A percentile compares a stretch with the other conserved stretches of the same genome.
Conservation (phyloP, 2,797 vertebrate genomes). For the Sandelia bainsii region DNA sequence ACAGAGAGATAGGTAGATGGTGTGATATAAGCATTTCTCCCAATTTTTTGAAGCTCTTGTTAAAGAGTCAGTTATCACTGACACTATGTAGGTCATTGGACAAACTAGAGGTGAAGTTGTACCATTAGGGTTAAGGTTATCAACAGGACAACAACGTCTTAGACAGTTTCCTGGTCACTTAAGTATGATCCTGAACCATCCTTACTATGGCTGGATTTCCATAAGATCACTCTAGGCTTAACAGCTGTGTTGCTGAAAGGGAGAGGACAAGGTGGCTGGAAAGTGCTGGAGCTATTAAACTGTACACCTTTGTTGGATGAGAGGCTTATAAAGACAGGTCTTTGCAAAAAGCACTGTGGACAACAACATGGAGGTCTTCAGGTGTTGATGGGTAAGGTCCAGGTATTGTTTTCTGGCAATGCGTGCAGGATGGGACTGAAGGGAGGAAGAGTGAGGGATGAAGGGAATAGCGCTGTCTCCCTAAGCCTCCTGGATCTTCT, state of each 20-base stretch:
- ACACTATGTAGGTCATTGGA: conserved; percentile 22
- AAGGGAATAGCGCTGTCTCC: conserved; percentile 72
- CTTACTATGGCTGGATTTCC: conserved; percentile 61
- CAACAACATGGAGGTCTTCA: neutral
- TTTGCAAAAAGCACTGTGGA: neutral
- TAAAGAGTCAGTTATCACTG: neutral
- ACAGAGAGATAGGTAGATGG: conserved; percentile 12
- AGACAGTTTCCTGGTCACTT: conserved; percentile 42
- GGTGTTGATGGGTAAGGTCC: conserved; percentile 16
- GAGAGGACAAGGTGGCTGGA: conserved; percentile 32
- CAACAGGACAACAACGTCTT: conserved; percentile 21
- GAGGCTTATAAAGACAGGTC: conserved; percentile 13
- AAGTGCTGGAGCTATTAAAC: neutral
- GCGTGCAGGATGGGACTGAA: conserved; percentile 34
- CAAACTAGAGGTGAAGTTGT: conserved; percentile 24
- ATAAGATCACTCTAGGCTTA: conserved; percentile 61
- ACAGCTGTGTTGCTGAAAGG: conserved; percentile 60
- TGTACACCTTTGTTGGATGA: neutral
- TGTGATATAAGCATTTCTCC: conserved; percentile 9
- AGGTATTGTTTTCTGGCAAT: conserved; percentile 49
- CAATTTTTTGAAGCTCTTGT: neutral
- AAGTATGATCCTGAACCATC: conserved; percentile 68
- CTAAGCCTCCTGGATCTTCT: conserved; percentile 84
- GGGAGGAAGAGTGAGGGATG: conserved; percentile 38
- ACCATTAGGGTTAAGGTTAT: conserved; percentile 5